Base-by-base conservation (phyloP, 2,888 invertebrate genomes). In the Latrodectus elegans region DNA sequence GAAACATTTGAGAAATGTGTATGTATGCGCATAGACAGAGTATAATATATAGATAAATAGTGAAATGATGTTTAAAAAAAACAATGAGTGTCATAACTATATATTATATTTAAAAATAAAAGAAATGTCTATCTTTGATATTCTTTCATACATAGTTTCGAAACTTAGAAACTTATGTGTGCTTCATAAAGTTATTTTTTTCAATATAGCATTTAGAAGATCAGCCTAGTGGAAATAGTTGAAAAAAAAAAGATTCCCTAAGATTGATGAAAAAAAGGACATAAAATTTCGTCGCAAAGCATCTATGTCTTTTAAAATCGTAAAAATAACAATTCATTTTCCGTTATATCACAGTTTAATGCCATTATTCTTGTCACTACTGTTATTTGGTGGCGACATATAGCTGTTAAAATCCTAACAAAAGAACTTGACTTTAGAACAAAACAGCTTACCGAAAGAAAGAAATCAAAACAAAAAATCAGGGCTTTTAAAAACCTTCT, bases 401-500 rank as follows among this genome's bases (percentile, higher is more conserved):
- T 83, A 83, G 60, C 70, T 67, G 70, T 83, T 83, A 83, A 76
- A 83, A 68, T 70, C 60, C 75, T 60, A 71, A 70, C 70, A 83
- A 83, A 83, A 83, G 76, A 76, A 68, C 52, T 53, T 70, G 49
- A 67, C 52, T 22, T 8, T 10, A 65, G 17, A 76, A 76, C 53
- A 74, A 67, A 53, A 73, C 17, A 73, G 15, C 8, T 26, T 75
- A 60, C 60, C 12, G 60, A n/a, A 51, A 74, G 68, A 83, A 83
- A 76, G 55, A 70, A 83, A 76, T 74, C 82, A 74, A 74, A 74
- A 83, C 76, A 83, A 83, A 83, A 22, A 83, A 76, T 83, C 76
- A 64, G 15, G 55, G 76, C 75, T 83, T 83, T 76, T 76, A 83
- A 83, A 83, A 75, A 81, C 65, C 65, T 52, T 73, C 65, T 14